Evolutionary conservation across 2,888 invertebrate species (phyloP), one percentile per base, ranked within the genome.

Genomic region (Patella ulyssiponensis): DNA sequence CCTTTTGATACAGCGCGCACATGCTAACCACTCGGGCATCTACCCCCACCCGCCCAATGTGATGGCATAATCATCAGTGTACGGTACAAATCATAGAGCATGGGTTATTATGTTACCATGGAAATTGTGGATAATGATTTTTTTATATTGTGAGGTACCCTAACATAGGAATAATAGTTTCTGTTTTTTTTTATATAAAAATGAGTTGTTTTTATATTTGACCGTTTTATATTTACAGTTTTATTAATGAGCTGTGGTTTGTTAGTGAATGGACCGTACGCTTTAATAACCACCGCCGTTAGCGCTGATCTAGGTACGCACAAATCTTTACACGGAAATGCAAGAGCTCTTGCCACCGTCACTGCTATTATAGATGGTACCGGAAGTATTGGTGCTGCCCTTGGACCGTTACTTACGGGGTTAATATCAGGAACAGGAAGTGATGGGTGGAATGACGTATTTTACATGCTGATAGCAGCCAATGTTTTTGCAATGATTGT

Each of bases 291-390:
- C 3, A 98, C 98, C 0, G 97, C 98, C 0, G 98, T 98, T 58
- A 96, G 97, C 76, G 97, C 98, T 0, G 98, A 98, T 90, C 93
- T 98, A 9, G 97, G 98, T 20, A 92, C 96, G 0, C 97, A 98
- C 93, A 94, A 95, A 83, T 95, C 95, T 80, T 93, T 98, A 76
- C 94, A 95, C 75, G 96, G 96, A 2, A 96, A 96, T 92, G 93
- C 96, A 0, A 96, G 95, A 90, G 98, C 98, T 7, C 92, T 98
- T 79, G 98, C 98, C 11, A 98, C 98, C 0, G 98, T 98, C n/a
- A 97, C 98, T 0, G 97, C 98, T 33, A 98, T 98, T 86, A 98
- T 98, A 71, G 98, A 98, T 92, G 98, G 98, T 71, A 98, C 98
- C 0, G 98, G 98, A 11, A 96, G 96, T 80, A 94, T 96, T 78